Percentiles rank a stretch among this genome's conserved stretches.
Conservation (phyloP, 2,113 vertebrate genomes). For the Melanotaenia duboulayi region DNA sequence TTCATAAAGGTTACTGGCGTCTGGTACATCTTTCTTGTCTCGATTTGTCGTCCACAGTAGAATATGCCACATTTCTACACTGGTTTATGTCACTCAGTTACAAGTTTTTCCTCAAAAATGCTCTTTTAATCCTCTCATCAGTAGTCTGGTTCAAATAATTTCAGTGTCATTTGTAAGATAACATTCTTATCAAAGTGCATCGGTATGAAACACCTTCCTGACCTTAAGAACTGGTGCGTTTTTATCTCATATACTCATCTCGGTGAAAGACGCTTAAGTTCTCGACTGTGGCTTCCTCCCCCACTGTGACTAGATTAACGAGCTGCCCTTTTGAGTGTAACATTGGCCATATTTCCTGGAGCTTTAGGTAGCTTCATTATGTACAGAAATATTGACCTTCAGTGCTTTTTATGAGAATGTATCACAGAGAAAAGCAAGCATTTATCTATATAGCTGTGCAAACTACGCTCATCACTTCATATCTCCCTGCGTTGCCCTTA, state of each 20-base stretch:
- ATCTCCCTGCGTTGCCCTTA: conserved; percentile 28
- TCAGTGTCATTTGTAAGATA: conserved; percentile 57
- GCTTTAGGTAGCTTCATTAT: conserved; percentile 84
- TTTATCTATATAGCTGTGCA: conserved; percentile 80
- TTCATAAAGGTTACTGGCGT: conserved; percentile 61
- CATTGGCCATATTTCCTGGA: conserved; percentile 82
- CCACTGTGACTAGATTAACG: conserved; percentile 83
- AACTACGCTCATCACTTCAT: conserved; percentile 76
- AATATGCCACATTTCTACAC: conserved; percentile 33
- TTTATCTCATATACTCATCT: conserved; percentile 68
- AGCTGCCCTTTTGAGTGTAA: conserved; percentile 84
- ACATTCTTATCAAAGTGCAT: conserved; percentile 67
- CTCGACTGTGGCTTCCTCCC: conserved; percentile 71
- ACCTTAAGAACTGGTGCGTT: conserved; percentile 77
- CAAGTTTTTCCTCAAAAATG: background rate
- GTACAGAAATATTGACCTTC: conserved; percentile 86
- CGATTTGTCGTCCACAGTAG: conserved; percentile 57
- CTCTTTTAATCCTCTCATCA: conserved; percentile 52
- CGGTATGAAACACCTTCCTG: conserved; percentile 67
- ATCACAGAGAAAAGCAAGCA: conserved; percentile 82
- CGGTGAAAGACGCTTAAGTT: conserved; percentile 76
- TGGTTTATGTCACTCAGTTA: conserved; percentile 6
- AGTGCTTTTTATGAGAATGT: conserved; percentile 84
- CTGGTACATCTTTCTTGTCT: conserved; percentile 41
- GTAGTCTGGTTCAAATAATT: conserved; percentile 57